Evolutionary conservation across 2,113 vertebrate species (phyloP), one percentile per base, ranked within the genome.

Genomic region (Rhabdomys dilectus): DNA sequence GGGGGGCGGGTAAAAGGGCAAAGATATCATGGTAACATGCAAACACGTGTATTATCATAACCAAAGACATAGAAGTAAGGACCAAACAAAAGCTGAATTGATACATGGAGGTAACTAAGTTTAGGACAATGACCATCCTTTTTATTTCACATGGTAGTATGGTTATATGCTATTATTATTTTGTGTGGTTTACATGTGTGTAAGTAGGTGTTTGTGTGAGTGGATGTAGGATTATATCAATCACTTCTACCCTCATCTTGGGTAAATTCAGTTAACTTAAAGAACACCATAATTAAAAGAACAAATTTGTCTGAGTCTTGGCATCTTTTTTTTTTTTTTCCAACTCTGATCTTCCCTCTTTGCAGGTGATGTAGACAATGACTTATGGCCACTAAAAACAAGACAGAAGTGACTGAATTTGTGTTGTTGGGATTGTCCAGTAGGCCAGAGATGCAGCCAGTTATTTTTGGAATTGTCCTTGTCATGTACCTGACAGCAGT

Each of bases 341-440:
- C 60, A 84, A 1, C 39, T 68, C 53, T 73, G 80, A 82, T 90
- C 34, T 7, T 86, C 39, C 36, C 16, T 93, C 29, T 93, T 72
- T 51, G 4, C 1, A 78, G 78, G 53, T 94, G 48, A 90, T 70
- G 7, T 64, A 75, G 62, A 87, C 66, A 42, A 24, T 87, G 22
- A 19, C 21, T 73, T 39, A 98, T 97, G 97, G 96, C 88, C 16
- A 58, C 7, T 39, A 96, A 45, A 75, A 98, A 97, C 48, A 91
- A 86, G 78, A 97, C 97, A 89, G 78, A 96, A 48, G 70, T 94
- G 76, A 95, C 93, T 39, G 97, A 98, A 56, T 98, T 98, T 91
- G 26, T 98, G 39, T 94, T 98, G 53, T 1, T 98, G 82, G 98
- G 98, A 1, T 94, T 98, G 29, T 96, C 97, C n/a, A 95, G 29